Evolutionary conservation across 2,113 vertebrate species (phyloP).

Genomic region (Hyla sarda): DNA sequence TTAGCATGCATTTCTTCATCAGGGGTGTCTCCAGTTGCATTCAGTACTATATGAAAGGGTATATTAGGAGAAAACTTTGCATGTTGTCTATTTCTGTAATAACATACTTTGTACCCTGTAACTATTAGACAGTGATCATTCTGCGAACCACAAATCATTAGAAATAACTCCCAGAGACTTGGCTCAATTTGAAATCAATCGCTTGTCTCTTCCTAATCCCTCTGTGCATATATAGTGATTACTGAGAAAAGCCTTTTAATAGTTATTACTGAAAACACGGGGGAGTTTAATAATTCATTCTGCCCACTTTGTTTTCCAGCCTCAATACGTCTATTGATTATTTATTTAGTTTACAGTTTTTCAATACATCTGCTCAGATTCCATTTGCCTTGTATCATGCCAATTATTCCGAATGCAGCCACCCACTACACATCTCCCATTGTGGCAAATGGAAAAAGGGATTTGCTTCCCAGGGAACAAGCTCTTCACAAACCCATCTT

Average conservation of each 20-base stretch:
- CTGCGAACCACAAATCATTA: slow-evolving; percentile 54
- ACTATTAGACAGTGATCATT: slow-evolving; percentile 45
- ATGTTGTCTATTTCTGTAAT: slow-evolving; percentile 24
- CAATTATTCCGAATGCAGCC: slow-evolving; percentile 35
- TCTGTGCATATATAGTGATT: slow-evolving; percentile 59
- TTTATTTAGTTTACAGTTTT: slow-evolving; percentile 56
- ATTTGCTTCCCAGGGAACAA: slow-evolving; percentile 30
- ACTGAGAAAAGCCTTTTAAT: slow-evolving; percentile 59
- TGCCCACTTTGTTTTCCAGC: slow-evolving; percentile 58
- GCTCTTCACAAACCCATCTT: neutral
- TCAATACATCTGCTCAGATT: slow-evolving; percentile 43
- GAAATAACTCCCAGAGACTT: slow-evolving; percentile 56
- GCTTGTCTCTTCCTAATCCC: slow-evolving; percentile 59
- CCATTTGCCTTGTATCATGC: slow-evolving; percentile 36
- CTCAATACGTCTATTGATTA: slow-evolving; percentile 53
- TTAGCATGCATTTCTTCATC: too few species aligned
- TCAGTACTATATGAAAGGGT: neutral
- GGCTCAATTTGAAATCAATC: slow-evolving; percentile 58
- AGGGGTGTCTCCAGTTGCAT: neutral
- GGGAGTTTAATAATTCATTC: slow-evolving; percentile 60
- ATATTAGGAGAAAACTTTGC: neutral
- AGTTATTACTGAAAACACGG: slow-evolving; percentile 58
- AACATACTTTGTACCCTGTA: slow-evolving; percentile 49
- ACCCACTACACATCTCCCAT: slow-evolving; percentile 32
- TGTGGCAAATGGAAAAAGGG: slow-evolving; percentile 42